These are phyloP conservation scores for Monoplex corrugatus DNA, from an alignment of 2,888 invertebrate species.

Conservation along the genomic window DNA sequence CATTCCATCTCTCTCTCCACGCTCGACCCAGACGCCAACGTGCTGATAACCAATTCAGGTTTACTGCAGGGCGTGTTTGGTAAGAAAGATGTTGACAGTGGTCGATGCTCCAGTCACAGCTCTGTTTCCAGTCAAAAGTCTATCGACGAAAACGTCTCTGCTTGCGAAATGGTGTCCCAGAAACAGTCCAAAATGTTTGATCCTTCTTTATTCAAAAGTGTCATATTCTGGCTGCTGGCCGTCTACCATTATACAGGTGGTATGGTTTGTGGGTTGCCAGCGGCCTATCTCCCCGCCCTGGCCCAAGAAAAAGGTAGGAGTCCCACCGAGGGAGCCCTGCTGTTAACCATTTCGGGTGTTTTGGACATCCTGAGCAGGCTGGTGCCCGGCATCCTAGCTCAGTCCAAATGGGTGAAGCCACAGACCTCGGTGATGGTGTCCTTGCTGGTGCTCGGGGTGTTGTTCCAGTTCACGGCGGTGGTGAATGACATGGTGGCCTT, in stretches of 20 bases:
- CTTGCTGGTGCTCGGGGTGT: not conserved
- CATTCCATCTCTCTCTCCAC: not conserved
- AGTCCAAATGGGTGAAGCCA: slow-evolving; percentile 22
- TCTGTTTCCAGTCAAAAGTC: not conserved
- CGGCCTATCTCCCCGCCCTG: slow-evolving; percentile 28
- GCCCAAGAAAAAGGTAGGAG: slow-evolving; percentile 28
- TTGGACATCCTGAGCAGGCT: slow-evolving; percentile 39
- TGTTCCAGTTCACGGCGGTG: slow-evolving; percentile 19
- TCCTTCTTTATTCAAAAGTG: not conserved
- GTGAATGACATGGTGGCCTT: not conserved
- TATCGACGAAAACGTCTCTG: not conserved
- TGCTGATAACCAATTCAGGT: not conserved
- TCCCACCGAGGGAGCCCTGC: not conserved
- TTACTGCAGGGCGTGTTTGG: not conserved
- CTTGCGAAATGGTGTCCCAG: not conserved
- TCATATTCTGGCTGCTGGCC: not conserved
- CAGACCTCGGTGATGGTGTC: not conserved
- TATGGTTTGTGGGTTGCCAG: not conserved
- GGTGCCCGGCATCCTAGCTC: slow-evolving; percentile 20
- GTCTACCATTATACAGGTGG: not conserved
- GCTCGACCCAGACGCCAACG: not conserved
- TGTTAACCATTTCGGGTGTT: slow-evolving; percentile 16
- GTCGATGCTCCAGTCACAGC: not conserved
- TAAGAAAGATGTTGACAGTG: not conserved
- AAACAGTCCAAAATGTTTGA: not conserved